Evolutionary conservation across 2,888 invertebrate genomes (phyloP), one percentile per base, ranked within the genome.

Genomic region (Bhutanitis thaidina): DNA sequence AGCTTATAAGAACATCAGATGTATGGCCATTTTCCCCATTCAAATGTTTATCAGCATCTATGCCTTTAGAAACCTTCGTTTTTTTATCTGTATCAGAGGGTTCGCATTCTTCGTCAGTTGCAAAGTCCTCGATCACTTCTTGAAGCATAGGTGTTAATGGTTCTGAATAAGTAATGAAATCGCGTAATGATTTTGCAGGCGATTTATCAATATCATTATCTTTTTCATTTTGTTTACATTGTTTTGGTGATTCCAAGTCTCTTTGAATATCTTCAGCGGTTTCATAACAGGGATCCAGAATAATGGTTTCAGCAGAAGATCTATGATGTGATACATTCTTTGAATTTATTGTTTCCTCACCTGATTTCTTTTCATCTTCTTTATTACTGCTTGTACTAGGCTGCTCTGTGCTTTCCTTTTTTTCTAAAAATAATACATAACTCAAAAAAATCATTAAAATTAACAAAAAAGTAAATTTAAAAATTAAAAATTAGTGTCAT

Each of bases 241-340:
- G 58, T 30, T 48, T 48, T 43, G 69, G 61, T 12, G 72, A 66
- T 59, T 78, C 78, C 37, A 77, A 58, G 7, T 66, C 80, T 46
- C 58, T 76, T 56, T 64, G 67, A 49, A 80, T 66, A 13, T 82
- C 81, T 54, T 82, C 78, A 49, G 74, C 74, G 49, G 67, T 75
- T 55, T 79, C 71, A 60, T 77, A 77, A 57, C 71, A 79, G 27
- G 65, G 67, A 20, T 80, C 80, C 53, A 83, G 59, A 49, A 86
- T 70, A 27, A 82, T 61, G 38, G 85, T 87, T 32, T 88, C 88
- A 54, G 76, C 76, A 46, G 88, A 87, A 53, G 77, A 77, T 75
- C 84, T 80, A 65, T 60, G 65, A 61, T 66, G 69, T 58, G 61
- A 47, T 60, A 51, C 64, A 54, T 74, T 63, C 62, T 77, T 74